Evolutionary conservation across 2,888 invertebrate species (phyloP).

Genomic region (Ceraclea dissimilis): DNA sequence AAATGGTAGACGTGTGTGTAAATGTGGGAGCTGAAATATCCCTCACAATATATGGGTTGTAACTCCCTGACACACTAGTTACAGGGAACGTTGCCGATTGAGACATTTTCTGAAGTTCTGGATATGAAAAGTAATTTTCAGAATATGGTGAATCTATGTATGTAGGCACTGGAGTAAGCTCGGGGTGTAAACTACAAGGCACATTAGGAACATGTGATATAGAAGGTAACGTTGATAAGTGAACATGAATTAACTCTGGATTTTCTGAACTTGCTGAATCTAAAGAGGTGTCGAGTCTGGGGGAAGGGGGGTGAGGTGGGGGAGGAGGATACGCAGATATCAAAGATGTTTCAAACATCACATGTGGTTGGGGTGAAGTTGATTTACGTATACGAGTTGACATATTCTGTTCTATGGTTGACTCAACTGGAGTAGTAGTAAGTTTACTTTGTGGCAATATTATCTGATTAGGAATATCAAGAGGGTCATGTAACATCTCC

Average conservation of each 20-base stretch:
- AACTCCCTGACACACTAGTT: constrained; percentile 45
- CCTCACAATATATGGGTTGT: constrained; percentile 36
- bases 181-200: too few relatives aligned
- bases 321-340: neutral
- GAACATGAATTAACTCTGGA: constrained; percentile 43
- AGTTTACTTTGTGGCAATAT: neutral
- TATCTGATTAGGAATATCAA: neutral
- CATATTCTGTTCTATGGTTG: neutral
- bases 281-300: neutral
- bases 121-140: constrained; percentile 6
- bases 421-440: neutral
- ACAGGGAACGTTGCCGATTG: constrained; percentile 44
- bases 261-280: constrained; percentile 27
- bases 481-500: constrained; percentile 2
- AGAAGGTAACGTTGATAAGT: constrained; percentile 44
- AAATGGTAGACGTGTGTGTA: neutral
- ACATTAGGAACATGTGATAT: constrained; percentile 39
- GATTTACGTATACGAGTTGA: too few relatives aligned
- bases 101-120: constrained; percentile 33
- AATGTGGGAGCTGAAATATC: constrained; percentile 14
- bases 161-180: neutral
- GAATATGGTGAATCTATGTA: constrained; percentile 3
- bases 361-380: neutral
- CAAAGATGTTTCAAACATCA: neutral
- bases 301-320: neutral